These are phyloP conservation scores for Scolanthus callimorphus DNA, from an alignment of 92 coral and sea anemone species.

Conservation along the genomic window DNA sequence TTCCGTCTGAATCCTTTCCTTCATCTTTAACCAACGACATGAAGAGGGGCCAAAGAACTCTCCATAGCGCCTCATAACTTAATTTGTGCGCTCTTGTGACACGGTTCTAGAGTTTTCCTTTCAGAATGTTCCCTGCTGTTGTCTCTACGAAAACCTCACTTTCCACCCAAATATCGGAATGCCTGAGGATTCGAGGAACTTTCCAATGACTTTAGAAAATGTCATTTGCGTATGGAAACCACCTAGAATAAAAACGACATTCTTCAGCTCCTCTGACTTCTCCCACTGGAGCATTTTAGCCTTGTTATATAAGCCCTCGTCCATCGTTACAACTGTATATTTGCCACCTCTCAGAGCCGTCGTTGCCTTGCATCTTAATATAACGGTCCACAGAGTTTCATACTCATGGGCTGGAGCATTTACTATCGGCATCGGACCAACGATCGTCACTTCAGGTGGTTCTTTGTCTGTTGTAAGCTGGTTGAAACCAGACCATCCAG, in stretches of 20 bases:
- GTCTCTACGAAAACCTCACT: slow-evolving; percentile 27
- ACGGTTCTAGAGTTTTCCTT: slow-evolving; percentile 75
- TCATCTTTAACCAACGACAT: slow-evolving; percentile 15
- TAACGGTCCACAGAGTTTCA: slow-evolving; percentile 51
- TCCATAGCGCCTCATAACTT: slow-evolving; percentile 25
- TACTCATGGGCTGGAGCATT: slow-evolving; percentile 49
- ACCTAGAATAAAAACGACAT: slow-evolving; percentile 39
- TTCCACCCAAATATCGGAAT: slow-evolving; percentile 37
- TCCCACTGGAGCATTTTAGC: slow-evolving; percentile 47
- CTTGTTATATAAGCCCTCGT: slow-evolving; percentile 37
- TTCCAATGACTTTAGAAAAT: slow-evolving; percentile 47
- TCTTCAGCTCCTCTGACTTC: slow-evolving; percentile 28
- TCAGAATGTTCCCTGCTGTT: slow-evolving; percentile 53
- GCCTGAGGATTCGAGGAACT: slow-evolving; percentile 52
- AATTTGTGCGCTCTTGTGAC: slow-evolving; percentile 46
- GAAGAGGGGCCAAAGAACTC: slow-evolving; percentile 36
- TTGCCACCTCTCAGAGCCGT: slow-evolving; percentile 13
- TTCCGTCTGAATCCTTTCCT: slow-evolving; percentile 25
- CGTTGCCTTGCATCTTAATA: slow-evolving; percentile 51
- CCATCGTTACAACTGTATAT: slow-evolving; percentile 23
- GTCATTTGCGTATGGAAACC: slow-evolving; percentile 61
- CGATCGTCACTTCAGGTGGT: slow-evolving; percentile 30
- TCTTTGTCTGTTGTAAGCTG: slow-evolving; percentile 22
- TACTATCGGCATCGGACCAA: slow-evolving; percentile 60
- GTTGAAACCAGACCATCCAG: slow-evolving; percentile 63